Evolutionary conservation across 2,113 vertebrate species (phyloP).

Genomic region (Mionectes macconnelli): DNA sequence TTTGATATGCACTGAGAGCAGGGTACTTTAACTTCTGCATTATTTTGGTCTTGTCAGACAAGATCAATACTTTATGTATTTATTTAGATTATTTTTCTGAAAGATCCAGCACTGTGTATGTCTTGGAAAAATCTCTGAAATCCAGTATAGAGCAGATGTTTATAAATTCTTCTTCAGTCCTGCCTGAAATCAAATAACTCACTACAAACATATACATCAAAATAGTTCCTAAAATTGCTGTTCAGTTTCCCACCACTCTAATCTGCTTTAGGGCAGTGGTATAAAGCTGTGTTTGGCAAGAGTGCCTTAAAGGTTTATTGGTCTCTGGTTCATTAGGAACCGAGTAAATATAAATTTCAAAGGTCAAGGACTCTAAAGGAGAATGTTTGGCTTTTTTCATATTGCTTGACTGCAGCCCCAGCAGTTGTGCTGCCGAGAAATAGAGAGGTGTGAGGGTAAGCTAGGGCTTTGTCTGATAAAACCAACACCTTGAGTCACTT

Average conservation of each 20-base stretch:
- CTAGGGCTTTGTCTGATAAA: neutral
- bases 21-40: neutral
- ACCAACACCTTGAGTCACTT: neutral
- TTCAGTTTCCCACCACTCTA: neutral
- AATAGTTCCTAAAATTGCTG: neutral
- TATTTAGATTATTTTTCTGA: neutral
- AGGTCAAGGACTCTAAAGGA: neutral
- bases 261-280: neutral
- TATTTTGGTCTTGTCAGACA: neutral
- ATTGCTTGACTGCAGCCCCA: fast-evolving
- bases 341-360: neutral
- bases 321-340: neutral
- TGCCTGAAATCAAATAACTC: neutral
- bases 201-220: neutral
- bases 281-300: neutral
- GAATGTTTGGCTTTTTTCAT: neutral
- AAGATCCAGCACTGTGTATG: neutral
- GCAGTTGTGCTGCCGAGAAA: neutral
- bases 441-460: neutral
- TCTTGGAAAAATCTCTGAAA: neutral
- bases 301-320: neutral
- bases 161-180: neutral
- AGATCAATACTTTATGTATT: neutral
- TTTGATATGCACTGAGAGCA: neutral
- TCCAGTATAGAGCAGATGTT: neutral